These are phyloP conservation scores for Dicyrtoma fusca DNA, from an alignment of 2,888 invertebrate species.

Conservation along the genomic window DNA sequence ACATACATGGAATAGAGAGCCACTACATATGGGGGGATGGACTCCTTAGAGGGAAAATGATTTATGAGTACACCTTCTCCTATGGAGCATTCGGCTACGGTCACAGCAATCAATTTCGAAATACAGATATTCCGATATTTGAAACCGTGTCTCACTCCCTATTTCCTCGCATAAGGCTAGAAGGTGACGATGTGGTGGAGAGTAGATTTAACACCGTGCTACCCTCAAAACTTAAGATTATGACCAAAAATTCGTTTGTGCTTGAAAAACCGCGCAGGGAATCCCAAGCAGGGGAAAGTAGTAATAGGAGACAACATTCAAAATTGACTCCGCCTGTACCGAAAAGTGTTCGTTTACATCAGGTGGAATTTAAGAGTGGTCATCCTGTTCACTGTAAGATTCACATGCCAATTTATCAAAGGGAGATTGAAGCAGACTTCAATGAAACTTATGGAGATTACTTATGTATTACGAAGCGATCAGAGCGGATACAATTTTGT, in stretches of 20 bases:
- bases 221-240: constrained; percentile 43
- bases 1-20: constrained; percentile 44
- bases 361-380: constrained; percentile 48
- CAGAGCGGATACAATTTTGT: constrained; percentile 45
- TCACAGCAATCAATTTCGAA: constrained; percentile 49
- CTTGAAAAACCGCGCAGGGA: constrained; percentile 41
- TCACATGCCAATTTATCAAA: constrained; percentile 50
- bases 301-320: not conserved
- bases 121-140: constrained; percentile 44
- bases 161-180: constrained; percentile 49
- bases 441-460: constrained; percentile 52
- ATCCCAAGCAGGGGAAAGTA: not conserved
- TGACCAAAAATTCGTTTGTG: constrained; percentile 45
- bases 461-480: constrained; percentile 42
- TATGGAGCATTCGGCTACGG: constrained; percentile 52
- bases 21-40: constrained; percentile 44
- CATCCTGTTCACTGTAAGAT: constrained; percentile 47
- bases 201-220: constrained; percentile 40
- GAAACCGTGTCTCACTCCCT: constrained; percentile 50
- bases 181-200: constrained; percentile 38
- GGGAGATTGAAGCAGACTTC: constrained; percentile 48
- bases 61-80: constrained; percentile 48
- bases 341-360: constrained; percentile 40
- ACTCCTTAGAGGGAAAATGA: constrained; percentile 41
- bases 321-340: constrained; percentile 22